phyloP scores from a whole-genome alignment of 2,888 invertebrate genomes.

The Pterostichus niger region DNA sequence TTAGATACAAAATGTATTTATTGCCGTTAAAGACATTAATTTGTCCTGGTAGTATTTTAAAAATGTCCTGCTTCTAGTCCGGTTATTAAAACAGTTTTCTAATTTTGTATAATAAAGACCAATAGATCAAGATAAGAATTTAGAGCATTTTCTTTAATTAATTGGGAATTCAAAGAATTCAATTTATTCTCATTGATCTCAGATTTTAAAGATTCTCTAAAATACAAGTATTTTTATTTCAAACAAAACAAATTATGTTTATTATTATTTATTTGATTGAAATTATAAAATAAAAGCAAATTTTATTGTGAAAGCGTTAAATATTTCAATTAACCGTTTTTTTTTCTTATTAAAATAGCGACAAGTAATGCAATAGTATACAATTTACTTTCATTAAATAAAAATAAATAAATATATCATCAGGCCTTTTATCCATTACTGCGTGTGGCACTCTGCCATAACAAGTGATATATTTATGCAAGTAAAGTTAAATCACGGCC shows the following conservation, averaged over 20 bases:
- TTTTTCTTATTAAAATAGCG: background rate
- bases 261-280: background rate
- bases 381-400: background rate
- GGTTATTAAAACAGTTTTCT: background rate
- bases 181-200: background rate
- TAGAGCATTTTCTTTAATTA: constrained; percentile 2
- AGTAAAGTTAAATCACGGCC: too few relatives aligned
- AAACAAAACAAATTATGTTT: background rate
- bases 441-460: too few relatives aligned
- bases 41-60: background rate
- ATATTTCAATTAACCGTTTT: background rate
- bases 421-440: too few relatives aligned
- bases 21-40: too few relatives aligned
- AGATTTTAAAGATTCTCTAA: background rate
- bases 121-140: background rate
- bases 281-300: background rate
- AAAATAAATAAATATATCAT: too few relatives aligned
- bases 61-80: background rate
- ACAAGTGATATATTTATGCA: too few relatives aligned
- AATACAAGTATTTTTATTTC: too few relatives aligned
- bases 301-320: background rate
- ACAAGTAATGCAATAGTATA: background rate
- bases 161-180: background rate
- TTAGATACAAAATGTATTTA: too few relatives aligned
- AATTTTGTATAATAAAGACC: background rate